Base-by-base conservation (phyloP, 2,113 vertebrate species). In the Callocephalon fimbriatum region DNA sequence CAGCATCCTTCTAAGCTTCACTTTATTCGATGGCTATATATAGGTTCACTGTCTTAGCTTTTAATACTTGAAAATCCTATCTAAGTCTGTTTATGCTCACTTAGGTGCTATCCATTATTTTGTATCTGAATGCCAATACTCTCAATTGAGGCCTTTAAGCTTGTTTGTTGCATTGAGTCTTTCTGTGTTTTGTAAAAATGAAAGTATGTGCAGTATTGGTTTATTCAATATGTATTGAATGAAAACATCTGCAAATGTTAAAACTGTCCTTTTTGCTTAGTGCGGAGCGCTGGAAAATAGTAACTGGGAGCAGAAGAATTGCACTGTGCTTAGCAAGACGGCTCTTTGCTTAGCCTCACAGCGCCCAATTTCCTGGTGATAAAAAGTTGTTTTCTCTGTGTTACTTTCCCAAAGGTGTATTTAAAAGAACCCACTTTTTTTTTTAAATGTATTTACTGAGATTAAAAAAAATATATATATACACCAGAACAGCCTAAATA, bases 41-140 rank as follows among this genome's bases (percentile, higher is more conserved):
- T 89, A 86, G 83, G 67, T 81, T 94, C 80, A 23, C 68, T 81
- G 68, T 58, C 61, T 92, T 95, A 93, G 75, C 71, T 95, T 95
- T 80, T 92, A 95, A 90, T 95, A 45, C 82, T 42, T 63, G 82
- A 59, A 92, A 94, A 94, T 93, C 90, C 79, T 66, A 12, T 31
- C 65, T 59, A 61, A 61, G 78, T 76, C 56, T 86, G 23, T 95
- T 93, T 93, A 7, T 87, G 51, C 65, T 87, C 88, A 35, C 86
- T 92, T 74, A n/a, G 38, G 75, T 94, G 63, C 86, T 91, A 25
- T 61, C 48, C 44, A 51, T 23, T 44, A 12, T 84, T 63, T 6
- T 2, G 9, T 58, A 38, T 75, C 68, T 7, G 8, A 74, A 71
- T 51, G 71, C 50, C 79, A 70, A 0, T 26, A 26, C 26, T 88